These are phyloP conservation scores for Megathymus violae DNA, from an alignment of 1,140 invertebrate species.

Conservation along the genomic window DNA sequence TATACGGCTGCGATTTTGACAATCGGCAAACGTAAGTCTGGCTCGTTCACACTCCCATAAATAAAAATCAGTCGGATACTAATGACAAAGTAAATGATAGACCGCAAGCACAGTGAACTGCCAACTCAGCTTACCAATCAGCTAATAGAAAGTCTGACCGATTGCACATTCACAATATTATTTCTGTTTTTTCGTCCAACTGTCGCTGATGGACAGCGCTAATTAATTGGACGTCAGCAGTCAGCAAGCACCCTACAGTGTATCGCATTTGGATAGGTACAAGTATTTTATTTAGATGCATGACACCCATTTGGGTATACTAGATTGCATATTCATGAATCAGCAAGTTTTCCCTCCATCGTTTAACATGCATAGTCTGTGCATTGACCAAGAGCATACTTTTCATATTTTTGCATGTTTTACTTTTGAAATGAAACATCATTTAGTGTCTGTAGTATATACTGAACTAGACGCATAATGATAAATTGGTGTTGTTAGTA, in stretches of 20 bases:
- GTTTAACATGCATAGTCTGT: not conserved
- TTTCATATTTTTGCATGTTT: too few relatives aligned
- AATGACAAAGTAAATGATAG: not conserved
- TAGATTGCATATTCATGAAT: conserved; percentile 26
- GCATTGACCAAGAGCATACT: not conserved
- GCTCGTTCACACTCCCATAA: too few relatives aligned
- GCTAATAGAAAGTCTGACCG: conserved; percentile 45
- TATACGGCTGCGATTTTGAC: too few relatives aligned
- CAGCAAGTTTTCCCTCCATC: conserved; percentile 22
- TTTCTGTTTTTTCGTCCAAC: conserved; percentile 47
- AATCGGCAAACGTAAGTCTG: too few relatives aligned
- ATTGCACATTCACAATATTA: conserved; percentile 45
- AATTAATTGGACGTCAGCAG: conserved; percentile 55
- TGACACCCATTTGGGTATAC: conserved; percentile 36
- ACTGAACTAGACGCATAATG: too few relatives aligned
- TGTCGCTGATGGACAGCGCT: conserved; percentile 48
- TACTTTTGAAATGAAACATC: too few relatives aligned
- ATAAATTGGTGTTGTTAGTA: too few relatives aligned
- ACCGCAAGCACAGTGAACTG: not conserved
- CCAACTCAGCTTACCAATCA: conserved; percentile 38
- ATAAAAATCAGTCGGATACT: too few relatives aligned
- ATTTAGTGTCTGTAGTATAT: too few relatives aligned
- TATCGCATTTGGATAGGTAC: conserved; percentile 41
- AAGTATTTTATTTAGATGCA: conserved; percentile 30
- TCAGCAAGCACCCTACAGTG: conserved; percentile 35